Base-by-base conservation (phyloP, 35 echinoderm and acorn worm species). In the Ophioderma brevispina region DNA sequence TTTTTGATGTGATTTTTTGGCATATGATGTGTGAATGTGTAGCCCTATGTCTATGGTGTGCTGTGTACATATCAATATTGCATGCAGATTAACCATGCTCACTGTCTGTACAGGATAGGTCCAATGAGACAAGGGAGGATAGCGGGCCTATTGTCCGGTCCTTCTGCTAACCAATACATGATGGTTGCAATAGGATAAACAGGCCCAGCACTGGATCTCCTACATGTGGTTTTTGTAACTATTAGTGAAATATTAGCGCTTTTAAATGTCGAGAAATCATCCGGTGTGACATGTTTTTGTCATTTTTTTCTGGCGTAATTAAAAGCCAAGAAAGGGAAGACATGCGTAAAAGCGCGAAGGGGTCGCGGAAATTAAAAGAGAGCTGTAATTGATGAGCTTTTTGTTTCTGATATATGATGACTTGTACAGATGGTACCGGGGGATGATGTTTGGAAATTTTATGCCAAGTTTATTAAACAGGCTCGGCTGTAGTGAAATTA, bases 291-390 rank as follows among this genome's bases (percentile, higher is more conserved):
- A 30, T 70, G 59, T 70, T 70, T 70, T 70, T 70, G 59, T 70
- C 59, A 70, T 70, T 70, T 70, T 70, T 18, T 70, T 30, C 2
- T 25, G 59, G 59, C 28, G 28, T 70, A 70, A 70, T 70, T 70
- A 70, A 70, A 70, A 70, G 59, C 59, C 59, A 70, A 3, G 28
- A 70, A 70, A 70, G 59, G 28, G 17, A 13, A 70, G 59, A 70
- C 59, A 70, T 70, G 59, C 59, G 59, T 70, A 25, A 25, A 25
- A 70, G 59, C 59, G 28, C 59, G 28, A 70, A 70, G n/a, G 59
- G 59, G 59, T 70, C 59, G 59, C 59, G 59, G 59, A 70, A 70
- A 70, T 70, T 70, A 70, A 70, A 70, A 70, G 59, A 25, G 59
- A 70, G 59, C n/a, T 4, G 28, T 70, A 70, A 70, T 70, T 70